phyloP scores from a whole-genome alignment of 2,797 vertebrate species.

The Prionace glauca region DNA sequence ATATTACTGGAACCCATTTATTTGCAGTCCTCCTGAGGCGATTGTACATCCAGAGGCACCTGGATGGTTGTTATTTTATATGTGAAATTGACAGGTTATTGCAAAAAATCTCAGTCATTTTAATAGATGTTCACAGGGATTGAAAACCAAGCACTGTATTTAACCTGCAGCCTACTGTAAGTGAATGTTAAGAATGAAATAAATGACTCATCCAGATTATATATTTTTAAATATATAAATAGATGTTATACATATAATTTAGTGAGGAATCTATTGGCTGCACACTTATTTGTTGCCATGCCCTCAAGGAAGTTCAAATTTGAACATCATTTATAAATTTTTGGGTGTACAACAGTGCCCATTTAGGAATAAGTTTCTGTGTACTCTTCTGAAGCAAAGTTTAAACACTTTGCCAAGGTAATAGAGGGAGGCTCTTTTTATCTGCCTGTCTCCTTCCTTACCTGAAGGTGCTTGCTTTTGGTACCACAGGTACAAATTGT shows the following conservation, averaged over 20 bases:
- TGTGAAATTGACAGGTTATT: not conserved
- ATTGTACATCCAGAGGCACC: not conserved
- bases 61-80: not conserved
- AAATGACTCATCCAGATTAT: not conserved
- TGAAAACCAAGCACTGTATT: not conserved
- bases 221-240: not conserved
- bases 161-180: not conserved
- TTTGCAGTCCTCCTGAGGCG: not conserved
- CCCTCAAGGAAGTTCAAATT: not conserved
- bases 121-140: not conserved
- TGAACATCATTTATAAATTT: not conserved
- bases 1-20: not conserved
- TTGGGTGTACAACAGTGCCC: not conserved
- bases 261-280: not conserved
- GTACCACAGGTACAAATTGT: not conserved
- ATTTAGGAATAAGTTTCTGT: not conserved
- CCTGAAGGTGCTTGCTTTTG: not conserved
- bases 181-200: not conserved
- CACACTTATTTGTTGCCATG: not conserved
- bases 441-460: not conserved
- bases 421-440: not conserved
- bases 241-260: not conserved
- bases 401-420: not conserved
- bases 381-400: not conserved
- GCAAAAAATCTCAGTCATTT: not conserved